Percentiles rank a stretch among this genome's conserved stretches.
Conservation (phyloP, 1,140 invertebrate genomes). For the Drosophila quadrilineata region DNA sequence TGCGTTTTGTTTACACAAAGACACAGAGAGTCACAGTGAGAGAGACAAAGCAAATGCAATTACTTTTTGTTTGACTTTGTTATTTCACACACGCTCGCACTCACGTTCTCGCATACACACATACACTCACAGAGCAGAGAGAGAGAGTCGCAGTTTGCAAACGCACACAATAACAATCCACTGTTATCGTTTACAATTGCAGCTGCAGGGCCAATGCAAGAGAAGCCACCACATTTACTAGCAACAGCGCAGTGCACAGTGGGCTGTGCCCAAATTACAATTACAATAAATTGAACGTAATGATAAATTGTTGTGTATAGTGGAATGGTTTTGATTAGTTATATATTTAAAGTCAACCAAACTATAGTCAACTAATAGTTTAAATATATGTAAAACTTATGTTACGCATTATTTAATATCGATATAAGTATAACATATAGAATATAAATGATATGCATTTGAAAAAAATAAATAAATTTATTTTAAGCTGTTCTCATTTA, state of each 20-base stretch:
- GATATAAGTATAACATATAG: too few relatives aligned
- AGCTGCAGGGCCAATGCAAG: conserved; percentile 42
- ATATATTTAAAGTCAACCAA: too few relatives aligned
- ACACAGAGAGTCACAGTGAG: conserved; percentile 2
- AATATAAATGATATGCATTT: too few relatives aligned
- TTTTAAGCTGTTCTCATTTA: too few relatives aligned
- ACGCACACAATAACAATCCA: conserved; percentile 23
- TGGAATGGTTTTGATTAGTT: too few relatives aligned
- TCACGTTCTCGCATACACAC: not conserved
- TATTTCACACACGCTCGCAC: conserved; percentile 27
- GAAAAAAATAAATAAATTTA: too few relatives aligned
- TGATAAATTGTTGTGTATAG: too few relatives aligned
- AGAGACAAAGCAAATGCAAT: conserved; percentile 43
- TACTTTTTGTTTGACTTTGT: conserved; percentile 46
- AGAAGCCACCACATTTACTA: conserved; percentile 27
- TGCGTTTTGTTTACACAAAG: conserved; percentile 19
- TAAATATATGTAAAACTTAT: too few relatives aligned
- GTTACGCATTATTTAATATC: too few relatives aligned
- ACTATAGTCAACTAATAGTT: too few relatives aligned
- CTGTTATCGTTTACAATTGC: conserved; percentile 44
- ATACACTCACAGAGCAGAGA: not conserved
- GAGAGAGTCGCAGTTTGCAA: not conserved
- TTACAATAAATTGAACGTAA: too few relatives aligned
- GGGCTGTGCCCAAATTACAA: not conserved
- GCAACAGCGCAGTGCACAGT: conserved; percentile 15